These are phyloP conservation scores for Cyaniris semiargus DNA, from an alignment of 2,888 invertebrate genomes.

Conservation along the genomic window DNA sequence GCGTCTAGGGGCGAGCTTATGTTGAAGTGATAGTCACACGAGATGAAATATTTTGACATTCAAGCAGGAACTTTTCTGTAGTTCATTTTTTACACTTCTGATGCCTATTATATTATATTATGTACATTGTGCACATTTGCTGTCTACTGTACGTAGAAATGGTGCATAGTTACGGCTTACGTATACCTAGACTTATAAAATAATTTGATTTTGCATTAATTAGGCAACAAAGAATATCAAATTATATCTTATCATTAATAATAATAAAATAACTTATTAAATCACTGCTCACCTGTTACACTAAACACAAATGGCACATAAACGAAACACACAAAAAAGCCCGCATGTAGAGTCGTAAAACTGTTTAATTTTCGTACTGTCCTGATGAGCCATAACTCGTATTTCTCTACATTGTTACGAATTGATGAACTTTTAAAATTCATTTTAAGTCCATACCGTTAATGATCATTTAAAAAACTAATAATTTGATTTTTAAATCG, in stretches of 20 bases:
- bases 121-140: no score
- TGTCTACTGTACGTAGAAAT: no score
- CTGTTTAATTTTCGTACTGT: slow-evolving; percentile 53
- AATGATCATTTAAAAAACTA: background rate
- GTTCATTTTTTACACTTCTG: no score
- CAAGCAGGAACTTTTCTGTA: no score
- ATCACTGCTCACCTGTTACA: slow-evolving; percentile 54
- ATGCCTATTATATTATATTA: no score
- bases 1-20: no score
- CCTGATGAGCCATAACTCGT: slow-evolving; percentile 48
- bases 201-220: no score
- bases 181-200: no score
- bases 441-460: slow-evolving; percentile 1
- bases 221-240: background rate
- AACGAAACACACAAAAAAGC: slow-evolving; percentile 59
- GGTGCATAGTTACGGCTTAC: no score
- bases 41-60: no score
- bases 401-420: background rate
- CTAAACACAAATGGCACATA: slow-evolving; percentile 62
- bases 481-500: slow-evolving; percentile 30
- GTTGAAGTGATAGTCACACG: no score
- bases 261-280: background rate
- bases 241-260: background rate
- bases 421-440: background rate
- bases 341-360: slow-evolving; percentile 57